Conservation (phyloP, 2,888 invertebrate genomes). For the Caradrina kadenii region DNA sequence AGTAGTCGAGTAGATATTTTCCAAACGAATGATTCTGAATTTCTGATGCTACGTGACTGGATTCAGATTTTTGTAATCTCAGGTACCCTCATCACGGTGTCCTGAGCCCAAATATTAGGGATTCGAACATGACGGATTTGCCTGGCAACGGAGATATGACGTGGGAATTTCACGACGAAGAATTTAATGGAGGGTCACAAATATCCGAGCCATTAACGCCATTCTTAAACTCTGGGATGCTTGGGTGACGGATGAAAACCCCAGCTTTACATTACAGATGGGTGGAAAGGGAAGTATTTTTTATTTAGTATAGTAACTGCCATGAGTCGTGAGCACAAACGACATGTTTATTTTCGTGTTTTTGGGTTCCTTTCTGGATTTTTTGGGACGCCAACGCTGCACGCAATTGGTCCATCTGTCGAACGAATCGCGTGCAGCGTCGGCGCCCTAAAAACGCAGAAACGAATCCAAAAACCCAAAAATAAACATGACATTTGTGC, state of each 20-base stretch:
- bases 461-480: too few relatives aligned
- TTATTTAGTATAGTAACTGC: too few relatives aligned
- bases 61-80: constrained; percentile 45
- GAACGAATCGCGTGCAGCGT: too few relatives aligned
- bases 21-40: constrained; percentile 44
- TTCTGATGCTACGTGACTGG: constrained; percentile 55
- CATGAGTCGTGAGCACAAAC: too few relatives aligned
- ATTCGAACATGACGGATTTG: constrained; percentile 30
- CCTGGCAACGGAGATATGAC: constrained; percentile 14
- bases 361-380: too few relatives aligned
- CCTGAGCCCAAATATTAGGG: constrained; percentile 24
- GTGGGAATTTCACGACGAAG: neutral
- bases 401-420: too few relatives aligned
- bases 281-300: neutral
- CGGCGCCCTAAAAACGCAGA: too few relatives aligned
- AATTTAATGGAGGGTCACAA: constrained; percentile 11
- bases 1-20: constrained; percentile 34
- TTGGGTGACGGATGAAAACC: neutral
- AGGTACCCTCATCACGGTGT: constrained; percentile 38
- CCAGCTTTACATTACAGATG: neutral
- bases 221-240: neutral
- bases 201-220: too few relatives aligned
- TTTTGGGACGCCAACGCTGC: too few relatives aligned
- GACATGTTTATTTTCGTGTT: too few relatives aligned
- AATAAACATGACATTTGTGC: too few relatives aligned